Evolutionary conservation across 1,140 invertebrate genomes (phyloP).

Genomic region (Solenopsis fugax): DNA sequence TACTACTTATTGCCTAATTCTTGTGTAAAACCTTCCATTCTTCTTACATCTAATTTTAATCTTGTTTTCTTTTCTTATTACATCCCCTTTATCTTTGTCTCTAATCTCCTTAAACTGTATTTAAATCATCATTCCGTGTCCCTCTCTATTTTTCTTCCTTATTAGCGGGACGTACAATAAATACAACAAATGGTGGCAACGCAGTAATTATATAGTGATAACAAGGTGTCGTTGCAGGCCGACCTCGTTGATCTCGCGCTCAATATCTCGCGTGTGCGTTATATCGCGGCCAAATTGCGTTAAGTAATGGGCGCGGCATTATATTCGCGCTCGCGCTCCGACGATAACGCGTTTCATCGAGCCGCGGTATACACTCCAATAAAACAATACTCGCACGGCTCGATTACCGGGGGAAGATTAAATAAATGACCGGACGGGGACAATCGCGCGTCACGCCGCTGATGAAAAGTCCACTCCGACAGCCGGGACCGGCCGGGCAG

Average conservation of each 20-base stretch:
- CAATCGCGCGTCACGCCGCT: constrained; percentile 57
- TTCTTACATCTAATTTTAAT: no score
- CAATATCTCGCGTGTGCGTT: background rate
- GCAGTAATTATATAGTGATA: background rate
- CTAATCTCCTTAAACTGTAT: no score
- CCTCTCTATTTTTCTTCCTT: no score
- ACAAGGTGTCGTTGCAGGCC: background rate
- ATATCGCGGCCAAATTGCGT: constrained; percentile 47
- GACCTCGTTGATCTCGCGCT: background rate
- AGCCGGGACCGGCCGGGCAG: background rate
- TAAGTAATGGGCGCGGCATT: constrained; percentile 50
- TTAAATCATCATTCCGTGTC: no score
- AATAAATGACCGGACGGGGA: constrained; percentile 63
- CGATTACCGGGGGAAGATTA: constrained; percentile 60
- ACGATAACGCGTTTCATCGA: constrained; percentile 57
- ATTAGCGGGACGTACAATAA: background rate
- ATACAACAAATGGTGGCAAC: background rate
- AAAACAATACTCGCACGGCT: constrained; percentile 60
- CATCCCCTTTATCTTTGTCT: no score
- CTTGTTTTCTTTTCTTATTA: no score
- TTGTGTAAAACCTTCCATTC: no score
- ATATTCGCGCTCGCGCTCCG: constrained; percentile 40
- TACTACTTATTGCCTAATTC: no score
- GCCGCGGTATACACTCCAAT: constrained; percentile 60
- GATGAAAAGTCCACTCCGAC: constrained; percentile 59